Base-by-base conservation (phyloP, 2,888 invertebrate genomes). In the Elmis aenea region DNA sequence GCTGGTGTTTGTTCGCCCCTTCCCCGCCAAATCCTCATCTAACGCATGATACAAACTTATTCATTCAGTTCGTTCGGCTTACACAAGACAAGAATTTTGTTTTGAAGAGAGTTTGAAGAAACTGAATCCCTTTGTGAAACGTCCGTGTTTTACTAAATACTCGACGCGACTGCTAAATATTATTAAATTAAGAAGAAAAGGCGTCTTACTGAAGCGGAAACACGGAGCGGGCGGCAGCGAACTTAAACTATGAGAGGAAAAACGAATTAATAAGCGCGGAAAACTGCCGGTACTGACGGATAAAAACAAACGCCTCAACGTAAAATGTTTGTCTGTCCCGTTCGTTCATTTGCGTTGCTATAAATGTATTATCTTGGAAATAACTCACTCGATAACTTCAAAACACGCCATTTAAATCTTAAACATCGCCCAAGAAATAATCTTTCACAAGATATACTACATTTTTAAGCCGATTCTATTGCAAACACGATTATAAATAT, bases 101-200 rank as follows among this genome's bases (percentile, higher is more conserved):
- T 55, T 54, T 48, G 51, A 57, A 60, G 57, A 57, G 57, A 59
- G 53, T 57, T 42, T 55, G 51, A 54, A 58, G 55, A 58, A 60
- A 53, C 50, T 51, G 50, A 42, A 50, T 50, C 48, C 50, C 55
- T 57, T 55, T 55, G 56, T 53, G 51, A 54, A 45, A 50, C 51
- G 57, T 55, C 54, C 53, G 55, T 57, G 57, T 55, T 54, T 56
- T 57, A 55, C 59, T 58, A 61, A 58, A 58, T 58, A 58, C 55
- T 50, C 56, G 57, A 52, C 52, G 53, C 48, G 58, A 52, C 54
- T 58, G 57, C 60, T 61, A 60, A 63, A 63, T 62, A 59, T 61
- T 61, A 63, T 63, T 61, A 59, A 63, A 63, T 63, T 63, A 63
- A 59, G 61, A 59, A 60, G 61, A 59, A 61, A 60, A 59, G 59